phyloP scores from a whole-genome alignment of 1,140 invertebrate genomes.

The Mercenaria mercenaria region DNA sequence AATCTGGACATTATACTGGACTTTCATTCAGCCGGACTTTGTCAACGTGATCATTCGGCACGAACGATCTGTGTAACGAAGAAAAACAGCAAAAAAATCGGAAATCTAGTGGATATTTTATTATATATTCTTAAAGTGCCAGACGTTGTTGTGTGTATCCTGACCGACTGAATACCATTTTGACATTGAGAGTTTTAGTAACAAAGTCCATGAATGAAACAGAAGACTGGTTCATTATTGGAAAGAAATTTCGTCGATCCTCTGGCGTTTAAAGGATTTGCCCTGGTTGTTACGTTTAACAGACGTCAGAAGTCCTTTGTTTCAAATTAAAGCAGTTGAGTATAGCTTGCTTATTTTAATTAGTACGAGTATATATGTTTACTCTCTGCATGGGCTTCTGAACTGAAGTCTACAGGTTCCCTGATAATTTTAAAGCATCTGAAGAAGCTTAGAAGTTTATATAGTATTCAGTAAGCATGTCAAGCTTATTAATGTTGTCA shows the following conservation, averaged over 20 bases:
- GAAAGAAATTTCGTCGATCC: not conserved
- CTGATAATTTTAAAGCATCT: too few relatives aligned
- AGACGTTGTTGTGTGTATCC: not conserved
- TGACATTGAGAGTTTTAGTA: not conserved
- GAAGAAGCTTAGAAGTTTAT: too few relatives aligned
- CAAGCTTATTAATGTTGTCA: too few relatives aligned
- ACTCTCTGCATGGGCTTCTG: too few relatives aligned
- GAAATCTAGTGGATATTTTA: not conserved
- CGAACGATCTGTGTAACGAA: not conserved
- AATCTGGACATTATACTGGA: not conserved
- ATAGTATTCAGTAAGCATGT: too few relatives aligned
- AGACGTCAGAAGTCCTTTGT: too few relatives aligned
- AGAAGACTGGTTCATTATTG: not conserved
- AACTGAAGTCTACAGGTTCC: too few relatives aligned
- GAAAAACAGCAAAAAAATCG: not conserved
- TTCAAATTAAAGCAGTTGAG: too few relatives aligned
- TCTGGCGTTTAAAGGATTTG: not conserved
- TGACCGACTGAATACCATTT: not conserved
- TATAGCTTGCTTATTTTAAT: too few relatives aligned
- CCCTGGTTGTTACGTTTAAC: too few relatives aligned
- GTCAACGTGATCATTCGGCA: not conserved
- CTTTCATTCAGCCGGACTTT: not conserved
- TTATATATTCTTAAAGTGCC: not conserved
- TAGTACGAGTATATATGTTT: too few relatives aligned
- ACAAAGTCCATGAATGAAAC: not conserved